Conservation (phyloP, 1,140 invertebrate genomes). For the Latrodectus geometricus region DNA sequence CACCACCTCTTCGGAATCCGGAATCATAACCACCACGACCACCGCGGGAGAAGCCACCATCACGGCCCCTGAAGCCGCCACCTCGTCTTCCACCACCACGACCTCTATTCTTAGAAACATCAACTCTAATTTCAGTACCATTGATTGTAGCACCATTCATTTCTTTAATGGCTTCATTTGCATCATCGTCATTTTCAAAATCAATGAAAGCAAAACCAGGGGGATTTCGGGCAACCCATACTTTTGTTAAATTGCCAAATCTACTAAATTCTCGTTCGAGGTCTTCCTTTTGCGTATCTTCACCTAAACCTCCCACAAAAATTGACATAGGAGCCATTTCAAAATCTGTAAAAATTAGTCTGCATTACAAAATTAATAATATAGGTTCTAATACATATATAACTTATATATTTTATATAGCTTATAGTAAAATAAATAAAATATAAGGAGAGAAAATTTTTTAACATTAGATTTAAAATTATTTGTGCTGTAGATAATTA, state of each 20-base stretch:
- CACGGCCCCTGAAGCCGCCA: background rate
- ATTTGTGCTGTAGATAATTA: too few species aligned
- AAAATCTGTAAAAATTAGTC: background rate
- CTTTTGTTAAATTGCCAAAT: slow-evolving; percentile 73
- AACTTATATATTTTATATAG: too few species aligned
- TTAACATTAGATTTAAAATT: too few species aligned
- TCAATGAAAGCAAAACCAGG: slow-evolving; percentile 76
- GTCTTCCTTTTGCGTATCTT: slow-evolving; percentile 63
- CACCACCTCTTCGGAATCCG: background rate
- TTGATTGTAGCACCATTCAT: slow-evolving; percentile 69
- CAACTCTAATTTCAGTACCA: slow-evolving; percentile 62
- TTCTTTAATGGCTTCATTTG: slow-evolving; percentile 72
- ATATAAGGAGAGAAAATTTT: too few species aligned
- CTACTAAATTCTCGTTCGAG: slow-evolving; percentile 71
- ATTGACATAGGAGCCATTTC: slow-evolving; percentile 53
- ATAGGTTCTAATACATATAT: too few species aligned
- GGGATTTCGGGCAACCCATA: slow-evolving; percentile 76
- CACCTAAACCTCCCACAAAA: slow-evolving; percentile 65
- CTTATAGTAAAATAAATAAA: too few species aligned
- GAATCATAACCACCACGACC: background rate
- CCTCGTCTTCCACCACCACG: slow-evolving; percentile 48
- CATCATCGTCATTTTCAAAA: slow-evolving; percentile 74
- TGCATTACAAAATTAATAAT: too few species aligned
- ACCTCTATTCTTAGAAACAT: slow-evolving; percentile 60
- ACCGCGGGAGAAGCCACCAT: background rate